Conservation (phyloP, 2,797 vertebrate genomes). For the Ctenopoma multispine region DNA sequence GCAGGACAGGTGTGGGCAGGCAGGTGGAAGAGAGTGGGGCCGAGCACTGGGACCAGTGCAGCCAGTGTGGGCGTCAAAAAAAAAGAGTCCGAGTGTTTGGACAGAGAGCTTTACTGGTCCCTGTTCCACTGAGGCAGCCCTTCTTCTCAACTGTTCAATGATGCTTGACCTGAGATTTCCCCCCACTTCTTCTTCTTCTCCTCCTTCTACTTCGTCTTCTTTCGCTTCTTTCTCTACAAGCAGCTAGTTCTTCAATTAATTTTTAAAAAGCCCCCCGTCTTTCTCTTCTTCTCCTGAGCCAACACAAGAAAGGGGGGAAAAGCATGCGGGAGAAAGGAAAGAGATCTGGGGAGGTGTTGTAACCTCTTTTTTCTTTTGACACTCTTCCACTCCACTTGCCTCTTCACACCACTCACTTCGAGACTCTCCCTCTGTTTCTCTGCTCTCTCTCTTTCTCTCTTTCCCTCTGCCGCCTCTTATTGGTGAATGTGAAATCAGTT, state of each 20-base stretch:
- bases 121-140: slow-evolving; percentile 69
- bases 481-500: slow-evolving; percentile 78
- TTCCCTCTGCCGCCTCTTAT: slow-evolving; percentile 73
- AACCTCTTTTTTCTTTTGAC: slow-evolving; percentile 80
- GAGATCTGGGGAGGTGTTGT: slow-evolving; percentile 72
- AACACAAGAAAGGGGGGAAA: slow-evolving; percentile 48
- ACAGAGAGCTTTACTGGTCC: slow-evolving; percentile 66
- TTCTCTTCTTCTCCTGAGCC: slow-evolving; percentile 63
- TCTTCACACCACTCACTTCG: slow-evolving; percentile 75
- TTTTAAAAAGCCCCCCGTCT: slow-evolving; percentile 51
- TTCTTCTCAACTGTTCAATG: slow-evolving; percentile 68
- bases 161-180: slow-evolving; percentile 63
- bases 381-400: slow-evolving; percentile 79
- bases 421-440: slow-evolving; percentile 63
- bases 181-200: slow-evolving; percentile 29
- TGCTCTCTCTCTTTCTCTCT: slow-evolving; percentile 38
- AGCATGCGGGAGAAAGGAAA: slow-evolving; percentile 48
- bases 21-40: slow-evolving; percentile 53
- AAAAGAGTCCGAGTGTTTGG: slow-evolving; percentile 60
- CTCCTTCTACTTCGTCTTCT: slow-evolving; percentile 26
- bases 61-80: slow-evolving; percentile 58
- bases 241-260: slow-evolving; percentile 64
- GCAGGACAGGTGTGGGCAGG: slow-evolving; percentile 51
- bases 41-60: slow-evolving; percentile 68
- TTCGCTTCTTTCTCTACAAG: slow-evolving; percentile 34